These are phyloP conservation scores for Parelbella ahira DNA, from an alignment of 2,888 invertebrate species.

Conservation along the genomic window DNA sequence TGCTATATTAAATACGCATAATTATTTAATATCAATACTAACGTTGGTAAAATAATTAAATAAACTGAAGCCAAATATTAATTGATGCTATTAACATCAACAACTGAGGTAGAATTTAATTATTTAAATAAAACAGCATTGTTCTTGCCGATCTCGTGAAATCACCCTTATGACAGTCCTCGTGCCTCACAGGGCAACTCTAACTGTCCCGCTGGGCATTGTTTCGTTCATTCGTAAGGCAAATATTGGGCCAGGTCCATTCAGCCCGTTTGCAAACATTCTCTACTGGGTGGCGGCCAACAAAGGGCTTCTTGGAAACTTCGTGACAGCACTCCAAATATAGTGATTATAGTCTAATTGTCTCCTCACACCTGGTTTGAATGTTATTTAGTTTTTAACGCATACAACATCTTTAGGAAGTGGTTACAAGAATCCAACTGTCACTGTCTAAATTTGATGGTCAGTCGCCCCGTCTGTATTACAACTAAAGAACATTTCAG, in stretches of 20 bases:
- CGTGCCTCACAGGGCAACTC: constrained; percentile 59
- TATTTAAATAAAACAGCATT: too few species aligned
- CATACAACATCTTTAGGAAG: constrained; percentile 59
- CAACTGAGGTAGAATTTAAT: too few species aligned
- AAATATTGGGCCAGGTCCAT: constrained; percentile 73
- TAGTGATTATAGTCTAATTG: constrained; percentile 77
- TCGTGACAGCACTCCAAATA: constrained; percentile 76
- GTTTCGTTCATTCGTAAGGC: constrained; percentile 75
- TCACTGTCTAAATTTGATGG: constrained; percentile 55
- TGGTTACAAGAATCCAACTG: constrained; percentile 36
- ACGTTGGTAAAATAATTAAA: too few species aligned
- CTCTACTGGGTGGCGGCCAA: constrained; percentile 71
- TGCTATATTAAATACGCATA: too few species aligned
- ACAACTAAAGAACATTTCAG: constrained; percentile 48
- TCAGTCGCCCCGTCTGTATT: constrained; percentile 47
- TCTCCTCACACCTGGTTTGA: constrained; percentile 61
- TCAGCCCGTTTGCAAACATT: constrained; percentile 74
- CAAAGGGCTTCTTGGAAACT: constrained; percentile 67
- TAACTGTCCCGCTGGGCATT: constrained; percentile 72
- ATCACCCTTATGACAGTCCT: constrained; percentile 47
- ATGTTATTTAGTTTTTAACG: constrained; percentile 66
- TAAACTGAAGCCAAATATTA: too few species aligned
- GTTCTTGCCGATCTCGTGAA: constrained; percentile 23
- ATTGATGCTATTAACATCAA: too few species aligned
- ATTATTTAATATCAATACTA: too few species aligned